Percentiles rank a stretch among this genome's conserved stretches.
These are phyloP conservation scores for Anastatus disparis DNA, from an alignment of 1,140 invertebrate species.

Conservation along the genomic window DNA sequence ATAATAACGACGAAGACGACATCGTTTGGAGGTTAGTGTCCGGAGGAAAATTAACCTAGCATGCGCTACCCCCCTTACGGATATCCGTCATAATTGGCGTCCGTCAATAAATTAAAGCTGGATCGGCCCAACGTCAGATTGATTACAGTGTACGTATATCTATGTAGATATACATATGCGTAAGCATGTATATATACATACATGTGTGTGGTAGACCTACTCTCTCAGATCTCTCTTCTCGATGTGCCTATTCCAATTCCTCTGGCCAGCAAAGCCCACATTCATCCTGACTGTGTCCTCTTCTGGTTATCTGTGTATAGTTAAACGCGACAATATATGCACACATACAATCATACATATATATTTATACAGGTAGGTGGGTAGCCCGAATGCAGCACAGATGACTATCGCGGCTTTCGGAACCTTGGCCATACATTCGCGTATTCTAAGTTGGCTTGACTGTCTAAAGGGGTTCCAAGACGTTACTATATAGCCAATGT, in stretches of 20 bases:
- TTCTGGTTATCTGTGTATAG: too few species aligned
- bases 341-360: too few species aligned
- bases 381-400: background rate
- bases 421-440: background rate
- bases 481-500: too few species aligned
- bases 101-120: conserved; percentile 46
- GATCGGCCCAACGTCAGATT: conserved; percentile 47
- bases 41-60: conserved; percentile 15
- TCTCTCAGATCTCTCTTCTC: background rate
- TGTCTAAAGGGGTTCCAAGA: background rate
- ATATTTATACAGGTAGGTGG: background rate
- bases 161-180: too few species aligned
- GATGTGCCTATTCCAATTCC: background rate
- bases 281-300: background rate
- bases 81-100: conserved; percentile 49
- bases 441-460: background rate
- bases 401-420: background rate
- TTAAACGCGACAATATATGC: too few species aligned
- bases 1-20: background rate
- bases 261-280: background rate
- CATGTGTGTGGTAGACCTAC: too few species aligned
- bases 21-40: background rate
- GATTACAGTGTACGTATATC: conserved; percentile 41
- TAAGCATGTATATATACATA: too few species aligned
- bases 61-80: conserved; percentile 20